Evolutionary conservation across 2,888 invertebrate genomes (phyloP).

Genomic region (Dryobota labecula): DNA sequence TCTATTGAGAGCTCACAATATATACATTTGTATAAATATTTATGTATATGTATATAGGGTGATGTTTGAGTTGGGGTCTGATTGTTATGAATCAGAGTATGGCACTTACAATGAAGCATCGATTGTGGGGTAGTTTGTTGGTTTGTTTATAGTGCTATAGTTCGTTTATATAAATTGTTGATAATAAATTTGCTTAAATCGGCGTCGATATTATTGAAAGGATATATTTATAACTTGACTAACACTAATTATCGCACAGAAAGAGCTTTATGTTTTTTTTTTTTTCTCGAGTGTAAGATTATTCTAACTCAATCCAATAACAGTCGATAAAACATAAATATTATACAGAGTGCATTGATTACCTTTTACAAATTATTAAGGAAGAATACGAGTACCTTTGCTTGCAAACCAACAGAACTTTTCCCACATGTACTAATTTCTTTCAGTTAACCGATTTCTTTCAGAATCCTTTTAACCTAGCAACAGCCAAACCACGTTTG

Average conservation of each 20-base stretch:
- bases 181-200: neutral
- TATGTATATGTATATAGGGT: slow-evolving; percentile 11
- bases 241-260: neutral
- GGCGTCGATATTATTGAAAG: neutral
- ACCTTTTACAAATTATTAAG: neutral
- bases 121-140: slow-evolving; percentile 27
- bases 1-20: slow-evolving; percentile 45
- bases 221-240: neutral
- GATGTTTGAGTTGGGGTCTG: slow-evolving; percentile 47
- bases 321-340: neutral
- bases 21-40: slow-evolving; percentile 14
- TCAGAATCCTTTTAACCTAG: neutral
- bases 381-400: neutral
- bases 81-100: slow-evolving; percentile 51
- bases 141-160: slow-evolving; percentile 19
- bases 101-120: slow-evolving; percentile 28
- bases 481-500: neutral
- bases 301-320: neutral
- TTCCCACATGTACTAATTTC: too few species aligned
- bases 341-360: neutral
- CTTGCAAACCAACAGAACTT: neutral
- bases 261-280: too few species aligned
- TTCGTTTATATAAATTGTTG: slow-evolving; percentile 10
- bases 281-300: too few species aligned
- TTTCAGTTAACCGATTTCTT: too few species aligned